Percentiles rank a stretch among this genome's conserved stretches.
These are phyloP conservation scores for Eunapius fragilis DNA, from an alignment of 37 sponge, comb jelly and placozoan species.

Conservation along the genomic window DNA sequence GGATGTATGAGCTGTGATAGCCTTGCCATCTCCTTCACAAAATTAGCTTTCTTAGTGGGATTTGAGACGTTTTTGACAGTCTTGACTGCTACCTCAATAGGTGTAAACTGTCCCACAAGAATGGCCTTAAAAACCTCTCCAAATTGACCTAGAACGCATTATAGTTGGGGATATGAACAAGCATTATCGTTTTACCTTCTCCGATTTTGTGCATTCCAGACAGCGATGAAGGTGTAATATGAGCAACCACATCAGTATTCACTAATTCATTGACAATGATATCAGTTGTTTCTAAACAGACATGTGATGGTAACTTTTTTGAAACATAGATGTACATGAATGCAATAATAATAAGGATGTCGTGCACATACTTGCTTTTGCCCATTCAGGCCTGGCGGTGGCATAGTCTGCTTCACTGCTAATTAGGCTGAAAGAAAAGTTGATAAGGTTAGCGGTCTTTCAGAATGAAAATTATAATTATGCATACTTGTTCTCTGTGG, in stretches of 20 bases:
- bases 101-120: not conserved
- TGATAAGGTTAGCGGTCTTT: too few species aligned
- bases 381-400: not conserved
- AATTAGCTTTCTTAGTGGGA: not conserved
- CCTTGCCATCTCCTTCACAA: constrained; percentile 48
- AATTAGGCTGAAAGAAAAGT: too few species aligned
- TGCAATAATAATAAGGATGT: not conserved
- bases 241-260: not conserved
- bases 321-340: not conserved
- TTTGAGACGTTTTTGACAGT: constrained; percentile 20
- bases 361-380: not conserved
- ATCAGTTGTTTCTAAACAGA: not conserved
- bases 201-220: not conserved
- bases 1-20: constrained; percentile 49
- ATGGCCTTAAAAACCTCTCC: constrained; percentile 55
- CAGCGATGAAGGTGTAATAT: not conserved
- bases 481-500: too few species aligned
- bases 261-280: not conserved
- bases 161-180: too few species aligned
- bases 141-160: constrained; percentile 40
- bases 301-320: not conserved
- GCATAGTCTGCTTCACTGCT: too few species aligned
- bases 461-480: too few species aligned
- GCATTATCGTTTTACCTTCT: not conserved
- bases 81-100: constrained; percentile 41